Percentiles rank a stretch among this genome's conserved stretches.
Evolutionary conservation across 2,888 invertebrate species (phyloP).

Genomic region (Pristionchus arcanus): DNA sequence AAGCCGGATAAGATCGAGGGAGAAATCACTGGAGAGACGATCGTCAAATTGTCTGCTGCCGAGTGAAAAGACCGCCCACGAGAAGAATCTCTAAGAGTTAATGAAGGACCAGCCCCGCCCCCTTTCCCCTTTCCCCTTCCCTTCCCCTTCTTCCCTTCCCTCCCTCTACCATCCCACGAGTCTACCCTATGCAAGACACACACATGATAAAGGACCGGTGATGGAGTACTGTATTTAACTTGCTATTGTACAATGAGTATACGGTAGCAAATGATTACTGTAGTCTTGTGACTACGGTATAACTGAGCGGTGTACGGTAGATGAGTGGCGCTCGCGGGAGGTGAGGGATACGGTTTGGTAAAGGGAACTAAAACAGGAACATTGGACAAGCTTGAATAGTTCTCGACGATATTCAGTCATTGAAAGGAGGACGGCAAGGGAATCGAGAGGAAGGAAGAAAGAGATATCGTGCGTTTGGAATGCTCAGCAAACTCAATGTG

Average conservation of each 20-base stretch:
- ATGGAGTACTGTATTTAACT: not conserved
- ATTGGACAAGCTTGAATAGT: not conserved
- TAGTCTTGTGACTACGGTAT: not conserved
- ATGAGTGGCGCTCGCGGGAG: not conserved
- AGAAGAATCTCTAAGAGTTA: not conserved
- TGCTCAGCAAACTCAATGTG: too few relatives aligned
- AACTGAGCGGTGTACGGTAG: not conserved
- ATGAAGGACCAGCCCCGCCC: not conserved
- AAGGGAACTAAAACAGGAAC: not conserved
- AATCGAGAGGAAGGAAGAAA: not conserved
- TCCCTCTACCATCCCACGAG: not conserved
- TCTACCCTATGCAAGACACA: not conserved
- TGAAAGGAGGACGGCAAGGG: not conserved
- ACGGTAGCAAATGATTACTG: not conserved
- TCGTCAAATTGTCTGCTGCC: constrained; percentile 35
- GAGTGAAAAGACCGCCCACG: not conserved
- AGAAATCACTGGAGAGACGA: constrained; percentile 32
- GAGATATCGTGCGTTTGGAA: too few relatives aligned
- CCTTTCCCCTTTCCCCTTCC: not conserved
- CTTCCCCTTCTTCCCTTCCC: not conserved
- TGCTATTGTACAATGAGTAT: not conserved
- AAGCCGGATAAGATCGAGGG: constrained; percentile 53
- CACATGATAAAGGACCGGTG: constrained; percentile 27
- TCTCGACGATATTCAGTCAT: not conserved
- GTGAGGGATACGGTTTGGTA: not conserved